Percentiles rank a stretch among this genome's conserved stretches.
phyloP scores from a whole-genome alignment of 2,888 invertebrate species.

The Diaphora mendica region DNA sequence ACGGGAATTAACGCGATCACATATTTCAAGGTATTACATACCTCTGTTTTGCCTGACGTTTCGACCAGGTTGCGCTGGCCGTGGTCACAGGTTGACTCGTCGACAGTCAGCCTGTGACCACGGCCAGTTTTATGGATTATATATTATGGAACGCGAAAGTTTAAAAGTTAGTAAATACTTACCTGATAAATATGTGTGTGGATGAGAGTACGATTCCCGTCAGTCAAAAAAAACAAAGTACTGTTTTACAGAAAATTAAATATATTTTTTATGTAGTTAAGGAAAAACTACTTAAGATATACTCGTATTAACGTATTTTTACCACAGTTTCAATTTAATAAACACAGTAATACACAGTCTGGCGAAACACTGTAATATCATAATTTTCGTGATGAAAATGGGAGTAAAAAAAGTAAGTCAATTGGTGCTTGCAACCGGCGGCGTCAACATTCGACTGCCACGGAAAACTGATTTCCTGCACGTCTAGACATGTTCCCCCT shows the following conservation, averaged over 20 bases:
- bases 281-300: background rate
- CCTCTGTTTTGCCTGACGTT: too few relatives aligned
- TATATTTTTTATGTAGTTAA: background rate
- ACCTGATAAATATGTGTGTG: too few relatives aligned
- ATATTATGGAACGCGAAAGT: too few relatives aligned
- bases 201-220: background rate
- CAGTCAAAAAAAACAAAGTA: background rate
- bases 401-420: constrained; percentile 27
- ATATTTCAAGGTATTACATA: too few relatives aligned
- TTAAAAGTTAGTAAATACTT: too few relatives aligned
- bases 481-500: constrained; percentile 78
- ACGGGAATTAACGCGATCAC: too few relatives aligned
- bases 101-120: too few relatives aligned
- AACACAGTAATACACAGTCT: background rate
- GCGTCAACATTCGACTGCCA: constrained; percentile 56
- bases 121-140: too few relatives aligned
- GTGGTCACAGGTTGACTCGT: too few relatives aligned
- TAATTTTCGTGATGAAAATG: background rate
- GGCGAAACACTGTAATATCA: background rate
- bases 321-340: background rate
- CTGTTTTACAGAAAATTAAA: background rate
- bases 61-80: too few relatives aligned
- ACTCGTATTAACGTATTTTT: background rate
- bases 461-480: constrained; percentile 77
- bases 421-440: constrained; percentile 44